phyloP scores from a whole-genome alignment of 2,113 vertebrate species.

The Sterrhoptilus dennistouni region DNA sequence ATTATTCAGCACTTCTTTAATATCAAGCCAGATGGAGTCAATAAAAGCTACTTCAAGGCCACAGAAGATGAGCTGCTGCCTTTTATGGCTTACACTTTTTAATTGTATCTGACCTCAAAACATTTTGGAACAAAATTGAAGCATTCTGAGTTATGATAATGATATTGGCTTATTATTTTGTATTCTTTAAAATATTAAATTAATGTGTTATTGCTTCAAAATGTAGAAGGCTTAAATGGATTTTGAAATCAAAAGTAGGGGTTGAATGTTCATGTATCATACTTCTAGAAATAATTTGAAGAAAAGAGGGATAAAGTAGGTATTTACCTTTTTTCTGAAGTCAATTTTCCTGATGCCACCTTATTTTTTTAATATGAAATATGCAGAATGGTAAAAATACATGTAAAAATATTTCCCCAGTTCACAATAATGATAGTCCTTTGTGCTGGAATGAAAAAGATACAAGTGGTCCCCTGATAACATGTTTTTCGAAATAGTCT shows the following conservation, averaged over 20 bases:
- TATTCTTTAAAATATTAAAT: not conserved
- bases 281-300: not conserved
- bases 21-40: not conserved
- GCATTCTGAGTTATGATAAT: not conserved
- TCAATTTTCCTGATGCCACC: not conserved
- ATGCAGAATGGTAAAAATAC: not conserved
- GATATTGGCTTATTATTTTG: not conserved
- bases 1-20: not conserved
- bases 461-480: not conserved
- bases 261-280: not conserved
- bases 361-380: not conserved
- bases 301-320: not conserved
- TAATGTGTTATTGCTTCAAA: not conserved
- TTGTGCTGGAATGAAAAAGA: not conserved
- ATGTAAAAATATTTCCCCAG: not conserved
- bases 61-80: not conserved
- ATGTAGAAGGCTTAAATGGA: not conserved
- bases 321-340: not conserved
- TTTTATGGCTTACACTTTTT: not conserved
- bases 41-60: not conserved
- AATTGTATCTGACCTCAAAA: not conserved
- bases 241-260: not conserved
- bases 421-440: not conserved
- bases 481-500: not conserved
- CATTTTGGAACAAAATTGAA: not conserved